Evolutionary conservation across 2,888 invertebrate species (phyloP).

Genomic region (Ephialtes manifestator): DNA sequence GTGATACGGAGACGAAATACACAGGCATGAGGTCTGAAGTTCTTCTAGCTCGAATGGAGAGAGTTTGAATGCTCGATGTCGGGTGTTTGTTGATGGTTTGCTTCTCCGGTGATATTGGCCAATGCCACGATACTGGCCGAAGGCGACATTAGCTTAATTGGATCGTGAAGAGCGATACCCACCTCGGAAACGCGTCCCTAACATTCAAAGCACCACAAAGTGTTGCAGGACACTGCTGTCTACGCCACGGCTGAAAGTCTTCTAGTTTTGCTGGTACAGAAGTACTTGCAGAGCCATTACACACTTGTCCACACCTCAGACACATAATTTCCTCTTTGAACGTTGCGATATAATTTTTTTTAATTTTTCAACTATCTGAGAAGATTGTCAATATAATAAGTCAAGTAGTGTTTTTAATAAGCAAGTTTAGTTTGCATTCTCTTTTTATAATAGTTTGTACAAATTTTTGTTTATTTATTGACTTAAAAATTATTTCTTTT

Average conservation of each 20-base stretch:
- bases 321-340: too few relatives aligned
- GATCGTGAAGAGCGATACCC: conserved; percentile 47
- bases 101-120: conserved; percentile 27
- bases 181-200: background rate
- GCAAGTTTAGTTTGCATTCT: too few relatives aligned
- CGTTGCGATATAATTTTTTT: too few relatives aligned
- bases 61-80: conserved; percentile 33
- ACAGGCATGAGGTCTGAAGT: conserved; percentile 25
- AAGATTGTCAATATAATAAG: too few relatives aligned
- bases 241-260: background rate
- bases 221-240: background rate
- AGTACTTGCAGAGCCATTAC: background rate
- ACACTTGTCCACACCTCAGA: background rate
- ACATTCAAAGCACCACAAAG: conserved; percentile 9
- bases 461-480: too few relatives aligned
- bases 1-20: conserved; percentile 60
- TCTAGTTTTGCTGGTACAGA: background rate
- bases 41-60: conserved; percentile 34
- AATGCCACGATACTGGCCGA: conserved; percentile 48
- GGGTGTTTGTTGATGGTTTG: conserved; percentile 9
- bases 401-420: too few relatives aligned
- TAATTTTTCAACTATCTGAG: too few relatives aligned
- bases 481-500: too few relatives aligned
- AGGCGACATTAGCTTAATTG: conserved; percentile 81
- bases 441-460: too few relatives aligned